Evolutionary conservation across 2,888 invertebrate genomes (phyloP).

Genomic region (Phortica okadai): DNA sequence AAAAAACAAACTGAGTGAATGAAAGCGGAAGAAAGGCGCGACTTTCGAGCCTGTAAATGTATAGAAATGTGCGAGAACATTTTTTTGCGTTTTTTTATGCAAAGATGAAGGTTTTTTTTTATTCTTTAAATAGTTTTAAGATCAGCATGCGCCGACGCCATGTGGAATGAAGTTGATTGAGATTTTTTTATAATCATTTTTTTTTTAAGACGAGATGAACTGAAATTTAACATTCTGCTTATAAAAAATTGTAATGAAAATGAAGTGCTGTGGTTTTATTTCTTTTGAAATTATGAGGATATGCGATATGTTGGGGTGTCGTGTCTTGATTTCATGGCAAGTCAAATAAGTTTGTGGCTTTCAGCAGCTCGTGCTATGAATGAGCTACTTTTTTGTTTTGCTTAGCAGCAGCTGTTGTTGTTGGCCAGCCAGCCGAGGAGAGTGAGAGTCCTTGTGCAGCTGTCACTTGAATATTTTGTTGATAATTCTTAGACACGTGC

Average conservation of each 20-base stretch:
- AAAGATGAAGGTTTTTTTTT: conserved; percentile 51
- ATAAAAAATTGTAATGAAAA: not conserved
- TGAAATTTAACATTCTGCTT: not conserved
- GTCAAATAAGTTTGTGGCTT: conserved; percentile 65
- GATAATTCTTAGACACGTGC: conserved; percentile 23
- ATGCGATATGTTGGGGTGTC: conserved; percentile 64
- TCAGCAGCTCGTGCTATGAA: conserved; percentile 13
- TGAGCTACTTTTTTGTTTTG: conserved; percentile 36
- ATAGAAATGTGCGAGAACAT: conserved; percentile 1
- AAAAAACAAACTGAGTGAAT: conserved; percentile 17
- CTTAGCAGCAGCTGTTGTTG: conserved; percentile 28
- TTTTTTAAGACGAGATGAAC: conserved; percentile 44
- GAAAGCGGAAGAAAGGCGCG: conserved; percentile 52
- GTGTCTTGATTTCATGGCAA: conserved; percentile 46
- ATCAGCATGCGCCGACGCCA: conserved; percentile 55
- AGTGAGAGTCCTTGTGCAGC: conserved; percentile 49
- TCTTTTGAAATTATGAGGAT: conserved; percentile 47
- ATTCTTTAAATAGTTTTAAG: not conserved
- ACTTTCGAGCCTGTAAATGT: conserved; percentile 38
- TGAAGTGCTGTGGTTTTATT: conserved; percentile 2
- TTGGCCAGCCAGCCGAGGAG: conserved; percentile 37
- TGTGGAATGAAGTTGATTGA: conserved; percentile 52
- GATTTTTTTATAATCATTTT: conserved; percentile 52
- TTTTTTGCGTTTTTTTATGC: conserved; percentile 56
- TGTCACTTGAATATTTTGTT: conserved; percentile 39